Conservation (phyloP, 2,888 invertebrate genomes). For the Acholoe squamosa region DNA sequence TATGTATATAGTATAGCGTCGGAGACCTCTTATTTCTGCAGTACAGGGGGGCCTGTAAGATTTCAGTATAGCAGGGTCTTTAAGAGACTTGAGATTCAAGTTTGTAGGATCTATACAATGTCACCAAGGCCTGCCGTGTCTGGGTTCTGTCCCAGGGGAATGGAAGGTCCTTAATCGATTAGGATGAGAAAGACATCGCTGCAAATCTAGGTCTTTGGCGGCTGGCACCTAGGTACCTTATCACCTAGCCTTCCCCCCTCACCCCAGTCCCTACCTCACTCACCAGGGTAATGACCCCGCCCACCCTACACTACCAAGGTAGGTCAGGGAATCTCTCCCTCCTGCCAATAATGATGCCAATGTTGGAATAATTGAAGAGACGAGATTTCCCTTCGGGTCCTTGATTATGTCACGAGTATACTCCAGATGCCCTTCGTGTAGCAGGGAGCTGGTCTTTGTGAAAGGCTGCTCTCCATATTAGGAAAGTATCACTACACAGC, state of each 20-base stretch:
- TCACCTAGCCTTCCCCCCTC: neutral
- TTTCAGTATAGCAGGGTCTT: no score
- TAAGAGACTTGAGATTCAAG: neutral
- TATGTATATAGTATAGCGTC: no score
- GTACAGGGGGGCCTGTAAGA: no score
- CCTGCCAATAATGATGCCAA: constrained; percentile 19
- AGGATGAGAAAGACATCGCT: neutral
- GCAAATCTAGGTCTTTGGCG: neutral
- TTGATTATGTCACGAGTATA: neutral
- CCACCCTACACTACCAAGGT: neutral
- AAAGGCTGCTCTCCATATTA: neutral
- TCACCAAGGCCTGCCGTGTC: neutral
- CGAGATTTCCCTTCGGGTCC: constrained; percentile 15
- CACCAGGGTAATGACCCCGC: neutral
- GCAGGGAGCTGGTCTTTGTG: neutral
- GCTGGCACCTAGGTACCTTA: no score
- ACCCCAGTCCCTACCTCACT: neutral
- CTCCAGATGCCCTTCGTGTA: neutral
- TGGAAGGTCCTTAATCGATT: neutral
- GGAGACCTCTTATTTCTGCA: no score
- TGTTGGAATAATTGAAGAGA: constrained; percentile 29
- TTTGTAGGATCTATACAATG: neutral
- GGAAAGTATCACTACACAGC: no score
- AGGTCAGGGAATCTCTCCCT: neutral
- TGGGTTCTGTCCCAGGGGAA: neutral